Conservation (phyloP, 2,888 invertebrate genomes). For the Lingula anatina region DNA sequence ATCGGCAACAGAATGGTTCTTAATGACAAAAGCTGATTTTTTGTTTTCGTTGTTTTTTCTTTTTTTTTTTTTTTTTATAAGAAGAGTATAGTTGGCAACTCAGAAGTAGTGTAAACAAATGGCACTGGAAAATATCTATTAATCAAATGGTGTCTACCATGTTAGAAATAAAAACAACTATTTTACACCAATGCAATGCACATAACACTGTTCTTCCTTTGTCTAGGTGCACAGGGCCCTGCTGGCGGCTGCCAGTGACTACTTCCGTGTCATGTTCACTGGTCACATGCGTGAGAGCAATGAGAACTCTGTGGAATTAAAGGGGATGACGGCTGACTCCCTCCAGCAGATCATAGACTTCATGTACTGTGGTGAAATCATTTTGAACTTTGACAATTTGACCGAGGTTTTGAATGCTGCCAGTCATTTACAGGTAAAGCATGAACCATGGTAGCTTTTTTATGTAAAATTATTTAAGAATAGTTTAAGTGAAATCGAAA, state of each 20-base stretch:
- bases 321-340: constrained; percentile 36
- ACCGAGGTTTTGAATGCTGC: constrained; percentile 48
- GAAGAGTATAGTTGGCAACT: too few species aligned
- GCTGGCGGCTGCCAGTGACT: constrained; percentile 48
- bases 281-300: constrained; percentile 47
- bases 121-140: too few species aligned
- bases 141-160: too few species aligned
- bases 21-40: neutral
- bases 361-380: constrained; percentile 46
- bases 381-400: constrained; percentile 38
- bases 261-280: constrained; percentile 50
- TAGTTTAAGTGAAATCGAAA: too few species aligned
- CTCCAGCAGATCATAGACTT: constrained; percentile 44
- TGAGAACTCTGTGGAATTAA: constrained; percentile 44
- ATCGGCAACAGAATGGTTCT: neutral
- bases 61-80: constrained; percentile 9
- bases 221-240: constrained; percentile 50
- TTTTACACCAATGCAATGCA: too few species aligned
- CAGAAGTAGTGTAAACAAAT: too few species aligned
- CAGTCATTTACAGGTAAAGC: constrained; percentile 32
- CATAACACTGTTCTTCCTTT: too few species aligned
- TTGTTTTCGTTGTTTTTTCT: neutral
- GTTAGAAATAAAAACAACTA: too few species aligned
- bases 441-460: too few species aligned
- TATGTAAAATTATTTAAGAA: too few species aligned